These are phyloP conservation scores for Nannoperca obscura DNA, from an alignment of 2,797 vertebrate species.

Conservation along the genomic window DNA sequence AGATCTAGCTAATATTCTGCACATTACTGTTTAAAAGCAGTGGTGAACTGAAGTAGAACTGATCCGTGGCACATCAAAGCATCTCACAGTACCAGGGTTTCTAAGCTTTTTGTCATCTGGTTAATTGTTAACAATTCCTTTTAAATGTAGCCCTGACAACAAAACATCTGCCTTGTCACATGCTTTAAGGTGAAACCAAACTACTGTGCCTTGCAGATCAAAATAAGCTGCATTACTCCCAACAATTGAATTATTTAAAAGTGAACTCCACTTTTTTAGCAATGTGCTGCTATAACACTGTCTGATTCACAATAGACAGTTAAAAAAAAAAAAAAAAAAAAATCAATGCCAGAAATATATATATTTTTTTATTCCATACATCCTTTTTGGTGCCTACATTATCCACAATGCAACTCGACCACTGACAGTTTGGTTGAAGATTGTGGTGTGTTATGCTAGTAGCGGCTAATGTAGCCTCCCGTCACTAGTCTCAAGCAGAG, in stretches of 20 bases:
- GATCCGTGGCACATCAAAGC: background rate
- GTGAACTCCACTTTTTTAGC: background rate
- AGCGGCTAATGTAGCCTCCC: background rate
- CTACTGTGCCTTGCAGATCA: background rate
- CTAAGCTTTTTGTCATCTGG: slow-evolving; percentile 8
- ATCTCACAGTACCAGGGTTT: background rate
- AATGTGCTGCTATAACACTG: background rate
- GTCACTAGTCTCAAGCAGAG: background rate
- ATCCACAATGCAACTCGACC: background rate
- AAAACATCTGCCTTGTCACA: background rate
- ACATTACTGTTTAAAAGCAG: background rate
- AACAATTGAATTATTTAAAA: background rate
- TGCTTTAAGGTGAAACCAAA: background rate
- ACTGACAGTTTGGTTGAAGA: background rate
- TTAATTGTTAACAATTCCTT: slow-evolving; percentile 9
- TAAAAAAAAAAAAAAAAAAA: background rate
- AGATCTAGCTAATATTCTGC: background rate
- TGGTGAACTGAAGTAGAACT: background rate
- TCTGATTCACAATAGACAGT: background rate
- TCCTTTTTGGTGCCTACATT: background rate
- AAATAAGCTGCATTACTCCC: background rate
- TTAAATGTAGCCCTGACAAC: background rate
- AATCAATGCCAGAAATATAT: background rate
- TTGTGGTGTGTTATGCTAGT: background rate
- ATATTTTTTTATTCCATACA: background rate